These are phyloP conservation scores for Phocoena sinus DNA, from an alignment of 2,113 vertebrate genomes.

Conservation along the genomic window DNA sequence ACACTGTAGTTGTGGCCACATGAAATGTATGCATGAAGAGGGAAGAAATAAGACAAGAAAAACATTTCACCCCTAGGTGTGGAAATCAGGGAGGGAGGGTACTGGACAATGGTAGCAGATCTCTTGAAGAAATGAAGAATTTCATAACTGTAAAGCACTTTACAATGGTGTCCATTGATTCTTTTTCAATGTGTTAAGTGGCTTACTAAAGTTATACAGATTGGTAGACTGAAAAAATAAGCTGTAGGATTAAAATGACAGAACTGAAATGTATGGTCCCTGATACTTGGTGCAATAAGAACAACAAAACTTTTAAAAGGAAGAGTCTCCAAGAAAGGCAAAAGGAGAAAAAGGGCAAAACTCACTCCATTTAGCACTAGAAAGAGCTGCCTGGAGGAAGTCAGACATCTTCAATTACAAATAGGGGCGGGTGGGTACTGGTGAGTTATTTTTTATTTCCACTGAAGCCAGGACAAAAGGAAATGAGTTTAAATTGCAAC, in stretches of 20 bases:
- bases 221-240: background rate
- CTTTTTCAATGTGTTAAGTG: background rate
- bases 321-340: background rate
- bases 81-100: background rate
- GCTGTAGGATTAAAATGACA: background rate
- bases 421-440: background rate
- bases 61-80: background rate
- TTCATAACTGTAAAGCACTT: background rate
- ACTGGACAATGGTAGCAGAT: background rate
- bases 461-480: constrained; percentile 16
- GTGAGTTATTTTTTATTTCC: constrained; percentile 10
- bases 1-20: background rate
- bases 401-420: background rate
- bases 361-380: background rate
- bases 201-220: background rate
- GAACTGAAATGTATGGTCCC: background rate
- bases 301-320: background rate
- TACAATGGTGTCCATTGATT: background rate
- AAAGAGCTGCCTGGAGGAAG: background rate
- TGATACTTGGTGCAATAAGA: background rate
- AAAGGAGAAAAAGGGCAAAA: background rate
- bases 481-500: constrained; percentile 16
- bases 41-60: background rate
- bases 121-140: background rate
- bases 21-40: background rate